Evolutionary conservation across 2,113 vertebrate species (phyloP).

Genomic region (Mola mola): DNA sequence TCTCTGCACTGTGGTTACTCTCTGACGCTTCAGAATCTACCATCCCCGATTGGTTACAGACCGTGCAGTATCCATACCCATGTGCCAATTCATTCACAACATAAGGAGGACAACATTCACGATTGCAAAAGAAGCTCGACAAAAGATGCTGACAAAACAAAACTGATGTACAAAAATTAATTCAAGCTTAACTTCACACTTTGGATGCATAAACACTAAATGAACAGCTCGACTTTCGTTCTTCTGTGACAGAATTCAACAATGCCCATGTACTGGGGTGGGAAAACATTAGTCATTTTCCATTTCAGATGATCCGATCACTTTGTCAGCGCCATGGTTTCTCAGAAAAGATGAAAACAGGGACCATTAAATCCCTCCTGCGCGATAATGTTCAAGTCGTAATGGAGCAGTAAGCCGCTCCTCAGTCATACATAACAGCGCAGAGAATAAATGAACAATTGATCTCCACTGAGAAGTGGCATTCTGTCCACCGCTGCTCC

Average conservation of each 20-base stretch:
- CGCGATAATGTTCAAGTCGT: not conserved
- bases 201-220: not conserved
- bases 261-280: conserved; percentile 5
- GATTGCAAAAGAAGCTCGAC: not conserved
- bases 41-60: not conserved
- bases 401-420: conserved; percentile 16
- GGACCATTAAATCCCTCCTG: conserved; percentile 24
- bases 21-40: not conserved
- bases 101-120: no score
- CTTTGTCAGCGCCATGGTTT: conserved; percentile 23
- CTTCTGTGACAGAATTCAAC: conserved; percentile 28
- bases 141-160: conserved; percentile 1
- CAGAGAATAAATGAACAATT: conserved; percentile 18
- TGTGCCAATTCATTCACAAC: not conserved
- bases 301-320: conserved; percentile 32
- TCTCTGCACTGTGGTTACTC: no score
- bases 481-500: conserved; percentile 29
- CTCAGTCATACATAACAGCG: conserved; percentile 19
- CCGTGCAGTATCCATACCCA: not conserved
- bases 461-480: conserved; percentile 17
- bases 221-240: not conserved
- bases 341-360: conserved; percentile 19
- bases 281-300: conserved; percentile 43
- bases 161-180: no score
- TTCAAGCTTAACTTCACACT: not conserved